Percentiles rank a stretch among this genome's conserved stretches.
Evolutionary conservation across 2,797 vertebrate genomes (phyloP).

Genomic region (Ctenosaura bakeri): DNA sequence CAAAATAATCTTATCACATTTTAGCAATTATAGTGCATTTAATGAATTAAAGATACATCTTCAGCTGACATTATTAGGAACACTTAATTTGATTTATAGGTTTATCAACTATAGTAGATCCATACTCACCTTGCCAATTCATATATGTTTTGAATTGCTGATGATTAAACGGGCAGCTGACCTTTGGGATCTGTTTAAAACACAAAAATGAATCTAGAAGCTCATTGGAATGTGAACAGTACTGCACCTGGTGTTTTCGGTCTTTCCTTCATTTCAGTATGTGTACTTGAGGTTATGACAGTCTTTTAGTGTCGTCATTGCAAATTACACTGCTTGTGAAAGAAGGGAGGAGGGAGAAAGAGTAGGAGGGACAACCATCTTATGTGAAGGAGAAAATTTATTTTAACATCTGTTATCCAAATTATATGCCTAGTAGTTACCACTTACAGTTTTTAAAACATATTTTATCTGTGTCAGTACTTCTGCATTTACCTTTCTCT

Average conservation of each 20-base stretch:
- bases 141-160: constrained; percentile 44
- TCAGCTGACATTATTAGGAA: background rate
- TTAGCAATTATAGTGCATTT: constrained; percentile 18
- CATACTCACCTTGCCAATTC: background rate
- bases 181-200: background rate
- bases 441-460: background rate
- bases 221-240: constrained; percentile 66
- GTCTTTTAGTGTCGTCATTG: constrained; percentile 60
- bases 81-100: background rate
- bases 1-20: background rate
- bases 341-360: constrained; percentile 25
- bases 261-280: constrained; percentile 66
- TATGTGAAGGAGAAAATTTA: constrained; percentile 44
- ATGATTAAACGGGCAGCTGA: constrained; percentile 46
- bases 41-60: constrained; percentile 14
- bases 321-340: constrained; percentile 49
- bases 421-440: constrained; percentile 30
- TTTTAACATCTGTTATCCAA: constrained; percentile 42
- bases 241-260: constrained; percentile 83
- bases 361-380: constrained; percentile 6
- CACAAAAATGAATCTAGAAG: constrained; percentile 49
- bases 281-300: constrained; percentile 68
- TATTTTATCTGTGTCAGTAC: constrained; percentile 56
- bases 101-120: background rate
- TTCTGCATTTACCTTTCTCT: background rate